Percentiles rank a stretch among this genome's conserved stretches.
These are phyloP conservation scores for Phallusia fumigata DNA, from an alignment of 23 tunicate species.

Conservation along the genomic window DNA sequence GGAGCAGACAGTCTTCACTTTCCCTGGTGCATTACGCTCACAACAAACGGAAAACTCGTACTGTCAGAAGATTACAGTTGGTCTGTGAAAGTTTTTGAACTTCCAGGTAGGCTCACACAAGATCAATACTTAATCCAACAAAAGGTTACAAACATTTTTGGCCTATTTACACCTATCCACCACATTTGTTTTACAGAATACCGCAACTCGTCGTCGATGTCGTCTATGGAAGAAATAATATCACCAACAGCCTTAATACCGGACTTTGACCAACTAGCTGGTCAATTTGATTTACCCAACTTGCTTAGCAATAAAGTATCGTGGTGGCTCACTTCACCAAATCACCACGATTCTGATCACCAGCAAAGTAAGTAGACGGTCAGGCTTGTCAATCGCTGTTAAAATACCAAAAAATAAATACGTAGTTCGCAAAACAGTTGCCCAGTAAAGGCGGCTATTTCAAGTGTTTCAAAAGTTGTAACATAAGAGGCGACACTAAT, in stretches of 20 bases:
- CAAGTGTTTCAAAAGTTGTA: too few relatives aligned
- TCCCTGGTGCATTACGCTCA: conserved; percentile 79
- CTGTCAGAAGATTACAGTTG: conserved; percentile 97
- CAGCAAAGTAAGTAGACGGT: conserved; percentile 8
- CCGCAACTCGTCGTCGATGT: conserved; percentile 28
- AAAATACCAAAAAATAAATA: too few relatives aligned
- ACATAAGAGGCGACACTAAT: too few relatives aligned
- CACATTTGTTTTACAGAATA: neutral
- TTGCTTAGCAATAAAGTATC: conserved; percentile 74
- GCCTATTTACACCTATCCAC: too few relatives aligned
- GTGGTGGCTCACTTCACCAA: conserved; percentile 85
- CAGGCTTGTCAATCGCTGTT: neutral
- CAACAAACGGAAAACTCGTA: conserved; percentile 61
- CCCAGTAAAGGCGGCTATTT: too few relatives aligned
- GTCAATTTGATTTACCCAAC: conserved; percentile 73
- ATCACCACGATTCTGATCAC: conserved; percentile 27
- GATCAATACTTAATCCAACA: too few relatives aligned
- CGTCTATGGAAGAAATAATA: conserved; percentile 64
- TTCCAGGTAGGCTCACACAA: conserved; percentile 50
- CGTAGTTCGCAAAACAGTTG: too few relatives aligned
- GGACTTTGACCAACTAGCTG: conserved; percentile 79
- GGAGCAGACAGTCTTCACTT: conserved; percentile 90
- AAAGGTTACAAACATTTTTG: too few relatives aligned
- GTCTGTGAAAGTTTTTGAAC: conserved; percentile 77
- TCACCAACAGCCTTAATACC: conserved; percentile 68